These are phyloP conservation scores for Augiades crinisus DNA, from an alignment of 2,888 invertebrate species.

Conservation along the genomic window DNA sequence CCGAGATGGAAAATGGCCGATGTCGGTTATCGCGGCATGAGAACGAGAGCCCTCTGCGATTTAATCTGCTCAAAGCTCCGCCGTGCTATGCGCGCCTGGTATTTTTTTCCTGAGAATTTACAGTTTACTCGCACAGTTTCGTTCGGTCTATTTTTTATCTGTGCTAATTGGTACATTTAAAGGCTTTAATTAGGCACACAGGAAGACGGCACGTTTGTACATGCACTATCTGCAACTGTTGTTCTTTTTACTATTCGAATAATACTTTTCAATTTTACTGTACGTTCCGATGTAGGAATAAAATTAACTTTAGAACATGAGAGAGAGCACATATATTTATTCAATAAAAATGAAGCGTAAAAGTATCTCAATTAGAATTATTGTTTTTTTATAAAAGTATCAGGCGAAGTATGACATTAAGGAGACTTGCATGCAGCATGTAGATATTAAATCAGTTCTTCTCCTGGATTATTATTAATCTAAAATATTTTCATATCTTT, in stretches of 20 bases:
- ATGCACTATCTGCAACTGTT: conserved; percentile 8
- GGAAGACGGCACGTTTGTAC: conserved; percentile 23
- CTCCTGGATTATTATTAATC: too few relatives aligned
- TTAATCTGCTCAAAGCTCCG: conserved; percentile 56
- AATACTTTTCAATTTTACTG: background rate
- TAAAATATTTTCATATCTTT: too few relatives aligned
- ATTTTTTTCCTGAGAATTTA: conserved; percentile 43
- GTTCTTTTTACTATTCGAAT: conserved; percentile 10
- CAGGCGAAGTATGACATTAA: too few relatives aligned
- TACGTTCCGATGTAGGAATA: background rate
- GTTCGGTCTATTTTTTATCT: conserved; percentile 33
- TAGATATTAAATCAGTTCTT: too few relatives aligned
- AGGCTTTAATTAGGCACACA: conserved; percentile 25
- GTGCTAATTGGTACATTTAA: conserved; percentile 32
- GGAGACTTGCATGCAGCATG: too few relatives aligned
- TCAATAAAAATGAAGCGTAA: too few relatives aligned
- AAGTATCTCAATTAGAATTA: too few relatives aligned
- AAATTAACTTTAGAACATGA: background rate
- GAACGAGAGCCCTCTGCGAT: conserved; percentile 59
- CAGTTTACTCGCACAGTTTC: conserved; percentile 32
- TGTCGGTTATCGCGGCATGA: conserved; percentile 52
- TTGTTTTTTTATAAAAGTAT: too few relatives aligned
- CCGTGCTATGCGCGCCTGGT: conserved; percentile 47
- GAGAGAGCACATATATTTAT: background rate
- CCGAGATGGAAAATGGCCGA: conserved; percentile 45